Percentiles rank a stretch among this genome's conserved stretches.
Conservation (phyloP, 2,888 invertebrate species). For the Lithophane leautieri region DNA sequence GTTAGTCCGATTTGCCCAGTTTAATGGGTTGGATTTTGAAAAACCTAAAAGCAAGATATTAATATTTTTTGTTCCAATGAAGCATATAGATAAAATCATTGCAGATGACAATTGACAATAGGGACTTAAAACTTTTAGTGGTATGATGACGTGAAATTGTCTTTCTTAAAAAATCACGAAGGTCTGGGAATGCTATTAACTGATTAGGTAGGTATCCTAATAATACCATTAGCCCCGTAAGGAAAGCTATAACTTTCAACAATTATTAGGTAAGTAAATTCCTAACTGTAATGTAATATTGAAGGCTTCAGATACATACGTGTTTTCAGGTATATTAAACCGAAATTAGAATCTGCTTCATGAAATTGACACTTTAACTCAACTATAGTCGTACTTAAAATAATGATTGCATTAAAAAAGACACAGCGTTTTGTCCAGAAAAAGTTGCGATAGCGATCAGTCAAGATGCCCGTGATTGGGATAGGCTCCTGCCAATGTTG, state of each 20-base stretch:
- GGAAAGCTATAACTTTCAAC: neutral
- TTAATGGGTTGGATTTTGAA: neutral
- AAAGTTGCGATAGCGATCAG: neutral
- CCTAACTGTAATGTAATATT: neutral
- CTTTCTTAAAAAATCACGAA: neutral
- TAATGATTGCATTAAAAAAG: neutral
- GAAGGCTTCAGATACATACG: neutral
- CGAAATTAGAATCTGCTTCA: neutral
- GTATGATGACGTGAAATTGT: neutral
- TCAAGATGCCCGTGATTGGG: slow-evolving; percentile 12
- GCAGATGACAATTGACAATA: too few relatives aligned
- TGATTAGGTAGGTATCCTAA: neutral
- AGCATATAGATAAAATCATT: neutral
- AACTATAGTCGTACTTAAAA: neutral
- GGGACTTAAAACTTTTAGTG: neutral
- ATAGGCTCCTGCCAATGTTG: slow-evolving; percentile 34
- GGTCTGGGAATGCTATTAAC: neutral
- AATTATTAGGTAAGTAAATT: neutral
- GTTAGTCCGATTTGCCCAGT: neutral
- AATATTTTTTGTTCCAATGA: neutral
- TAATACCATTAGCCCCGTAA: too few relatives aligned
- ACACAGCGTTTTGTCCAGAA: neutral
- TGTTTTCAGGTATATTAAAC: neutral
- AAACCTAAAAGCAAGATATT: neutral
- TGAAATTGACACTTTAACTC: neutral